These are phyloP conservation scores for Sitta carolinensis DNA, from an alignment of 2,797 vertebrate species.

Conservation along the genomic window DNA sequence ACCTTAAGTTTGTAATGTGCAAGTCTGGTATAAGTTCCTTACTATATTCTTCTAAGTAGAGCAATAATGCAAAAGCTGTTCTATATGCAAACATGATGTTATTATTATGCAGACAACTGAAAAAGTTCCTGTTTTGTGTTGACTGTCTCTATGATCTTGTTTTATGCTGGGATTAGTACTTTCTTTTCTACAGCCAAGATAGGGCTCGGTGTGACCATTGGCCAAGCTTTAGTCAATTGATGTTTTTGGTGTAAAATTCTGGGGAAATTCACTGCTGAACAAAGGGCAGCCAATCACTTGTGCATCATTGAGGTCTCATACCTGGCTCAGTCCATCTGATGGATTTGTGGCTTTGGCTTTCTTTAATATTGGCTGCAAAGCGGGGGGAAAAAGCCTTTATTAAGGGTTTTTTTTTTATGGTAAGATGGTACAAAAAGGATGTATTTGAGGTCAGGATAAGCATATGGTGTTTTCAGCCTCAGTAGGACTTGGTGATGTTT, in stretches of 20 bases:
- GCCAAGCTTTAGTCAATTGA: constrained; percentile 52
- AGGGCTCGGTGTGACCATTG: constrained; percentile 68
- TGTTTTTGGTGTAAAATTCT: not conserved
- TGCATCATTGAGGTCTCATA: not conserved
- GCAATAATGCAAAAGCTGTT: constrained; percentile 84
- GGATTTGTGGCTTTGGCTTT: not conserved
- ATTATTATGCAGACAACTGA: constrained; percentile 74
- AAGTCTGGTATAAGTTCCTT: constrained; percentile 80
- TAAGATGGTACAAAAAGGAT: not conserved
- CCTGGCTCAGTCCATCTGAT: not conserved
- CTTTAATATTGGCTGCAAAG: not conserved
- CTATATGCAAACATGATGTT: constrained; percentile 82
- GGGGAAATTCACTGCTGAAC: not conserved
- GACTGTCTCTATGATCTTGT: constrained; percentile 60
- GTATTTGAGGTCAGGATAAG: not conserved
- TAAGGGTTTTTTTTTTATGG: fast-evolving
- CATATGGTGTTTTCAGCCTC: not conserved
- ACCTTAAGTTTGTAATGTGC: constrained; percentile 86
- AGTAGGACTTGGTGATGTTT: not conserved
- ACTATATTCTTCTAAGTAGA: constrained; percentile 80
- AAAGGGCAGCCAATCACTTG: not conserved
- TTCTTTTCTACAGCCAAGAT: constrained; percentile 63
- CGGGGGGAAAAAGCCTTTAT: fast-evolving
- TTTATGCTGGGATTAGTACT: constrained; percentile 66
- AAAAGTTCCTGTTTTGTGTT: constrained; percentile 60